Evolutionary conservation across 2,113 vertebrate species (phyloP).

Genomic region (Myotis lucifugus): DNA sequence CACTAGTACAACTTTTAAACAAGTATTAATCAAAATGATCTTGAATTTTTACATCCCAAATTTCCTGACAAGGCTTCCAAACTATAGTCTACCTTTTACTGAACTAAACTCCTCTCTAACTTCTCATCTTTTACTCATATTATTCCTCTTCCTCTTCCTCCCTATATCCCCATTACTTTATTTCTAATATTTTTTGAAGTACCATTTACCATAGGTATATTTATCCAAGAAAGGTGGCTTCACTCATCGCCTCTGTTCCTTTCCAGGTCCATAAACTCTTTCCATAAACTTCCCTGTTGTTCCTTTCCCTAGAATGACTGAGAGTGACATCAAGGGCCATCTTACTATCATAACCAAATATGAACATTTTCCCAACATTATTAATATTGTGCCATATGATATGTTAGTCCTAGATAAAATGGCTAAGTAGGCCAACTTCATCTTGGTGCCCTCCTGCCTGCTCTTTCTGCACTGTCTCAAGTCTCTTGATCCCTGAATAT

Average conservation of each 20-base stretch:
- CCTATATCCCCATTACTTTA: neutral
- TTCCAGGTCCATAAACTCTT: neutral
- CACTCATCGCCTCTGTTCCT: neutral
- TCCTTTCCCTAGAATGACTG: neutral
- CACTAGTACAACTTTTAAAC: neutral
- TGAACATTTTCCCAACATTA: neutral
- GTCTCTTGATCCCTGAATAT: neutral
- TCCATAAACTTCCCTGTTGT: neutral
- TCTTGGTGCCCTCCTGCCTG: neutral
- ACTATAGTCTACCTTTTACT: conserved; percentile 16
- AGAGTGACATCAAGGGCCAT: neutral
- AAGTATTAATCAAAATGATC: neutral
- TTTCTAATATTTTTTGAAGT: conserved; percentile 27
- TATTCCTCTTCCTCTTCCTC: neutral
- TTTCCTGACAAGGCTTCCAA: neutral
- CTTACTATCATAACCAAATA: neutral
- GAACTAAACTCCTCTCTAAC: neutral
- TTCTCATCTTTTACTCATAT: conserved; percentile 16
- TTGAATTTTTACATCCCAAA: conserved; percentile 4
- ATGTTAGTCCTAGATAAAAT: neutral
- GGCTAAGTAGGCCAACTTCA: neutral
- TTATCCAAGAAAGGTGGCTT: neutral
- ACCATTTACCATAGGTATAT: neutral
- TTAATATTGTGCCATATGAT: neutral
- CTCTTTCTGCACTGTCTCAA: neutral